A percentile compares a stretch with the other conserved stretches of the same genome.
Evolutionary conservation across 2,113 vertebrate species (phyloP).

Genomic region (Hassar affinis): DNA sequence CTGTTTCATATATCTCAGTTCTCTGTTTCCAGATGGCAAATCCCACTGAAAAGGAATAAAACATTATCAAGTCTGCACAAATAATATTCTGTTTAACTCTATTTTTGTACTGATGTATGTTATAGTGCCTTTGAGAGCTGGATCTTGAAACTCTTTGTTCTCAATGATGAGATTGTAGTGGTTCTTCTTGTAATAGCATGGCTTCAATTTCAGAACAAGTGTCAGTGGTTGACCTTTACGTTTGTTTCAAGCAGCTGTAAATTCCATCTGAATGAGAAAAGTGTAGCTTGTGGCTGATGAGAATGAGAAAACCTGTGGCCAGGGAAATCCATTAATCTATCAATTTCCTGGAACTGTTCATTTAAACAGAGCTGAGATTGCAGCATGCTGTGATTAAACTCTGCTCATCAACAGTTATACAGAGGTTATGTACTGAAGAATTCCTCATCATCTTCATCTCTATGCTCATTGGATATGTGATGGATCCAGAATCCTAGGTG

Average conservation of each 20-base stretch:
- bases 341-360: conserved; percentile 47
- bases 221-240: conserved; percentile 52
- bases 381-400: conserved; percentile 39
- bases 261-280: conserved; percentile 21
- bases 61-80: not conserved
- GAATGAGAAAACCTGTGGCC: conserved; percentile 11
- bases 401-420: not conserved
- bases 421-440: not conserved
- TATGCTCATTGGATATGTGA: not conserved
- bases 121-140: not conserved
- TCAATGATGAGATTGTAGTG: conserved; percentile 24
- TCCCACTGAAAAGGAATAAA: conserved; percentile 6
- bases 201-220: conserved; percentile 33
- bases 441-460: not conserved
- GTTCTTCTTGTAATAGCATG: conserved; percentile 32
- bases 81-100: conserved; percentile 1
- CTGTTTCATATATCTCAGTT: conserved; percentile 31
- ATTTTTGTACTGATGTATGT: conserved; percentile 24
- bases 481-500: not conserved
- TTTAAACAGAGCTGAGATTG: conserved; percentile 46
- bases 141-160: not conserved
- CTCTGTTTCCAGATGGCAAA: conserved; percentile 16
- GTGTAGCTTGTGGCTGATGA: conserved; percentile 12
- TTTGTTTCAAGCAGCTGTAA: conserved; percentile 27
- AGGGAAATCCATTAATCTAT: conserved; percentile 48